Percentiles rank a stretch among this genome's conserved stretches.
These are phyloP conservation scores for Sitobion miscanthi DNA, from an alignment of 1,140 invertebrate genomes.

Conservation along the genomic window DNA sequence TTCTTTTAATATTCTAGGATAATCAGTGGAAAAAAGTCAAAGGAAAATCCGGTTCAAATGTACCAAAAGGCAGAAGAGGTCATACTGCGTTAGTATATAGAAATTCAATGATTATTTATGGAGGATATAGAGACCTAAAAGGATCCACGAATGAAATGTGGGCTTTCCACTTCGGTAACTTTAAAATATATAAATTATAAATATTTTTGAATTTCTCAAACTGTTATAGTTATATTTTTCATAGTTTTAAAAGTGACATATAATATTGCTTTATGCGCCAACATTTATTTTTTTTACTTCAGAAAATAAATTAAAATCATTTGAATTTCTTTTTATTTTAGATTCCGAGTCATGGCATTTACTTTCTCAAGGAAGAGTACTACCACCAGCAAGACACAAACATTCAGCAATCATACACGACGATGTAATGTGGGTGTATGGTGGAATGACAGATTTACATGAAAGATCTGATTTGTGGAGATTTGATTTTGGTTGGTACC, in stretches of 20 bases:
- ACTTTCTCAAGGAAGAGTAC: slow-evolving; percentile 64
- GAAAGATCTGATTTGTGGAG: slow-evolving; percentile 84
- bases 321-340: slow-evolving; percentile 62
- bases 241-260: background rate
- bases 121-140: slow-evolving; percentile 85
- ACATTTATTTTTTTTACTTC: background rate
- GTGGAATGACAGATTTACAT: slow-evolving; percentile 86
- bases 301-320: background rate
- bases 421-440: slow-evolving; percentile 84
- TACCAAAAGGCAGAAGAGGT: slow-evolving; percentile 79
- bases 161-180: slow-evolving; percentile 86
- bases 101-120: slow-evolving; percentile 84
- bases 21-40: slow-evolving; percentile 75
- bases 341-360: slow-evolving; percentile 80
- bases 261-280: background rate
- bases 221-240: background rate
- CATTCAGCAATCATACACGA: slow-evolving; percentile 84
- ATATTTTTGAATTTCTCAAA: background rate
- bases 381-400: slow-evolving; percentile 78
- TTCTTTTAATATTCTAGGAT: slow-evolving; percentile 63
- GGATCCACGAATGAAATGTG: slow-evolving; percentile 86
- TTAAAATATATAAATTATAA: background rate
- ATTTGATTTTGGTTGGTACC: slow-evolving; percentile 72
- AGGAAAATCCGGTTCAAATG: slow-evolving; percentile 67
- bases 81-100: slow-evolving; percentile 82